A percentile compares a stretch with the other conserved stretches of the same genome.
phyloP scores from a whole-genome alignment of 2,797 vertebrate genomes.

The Falco concolor region DNA sequence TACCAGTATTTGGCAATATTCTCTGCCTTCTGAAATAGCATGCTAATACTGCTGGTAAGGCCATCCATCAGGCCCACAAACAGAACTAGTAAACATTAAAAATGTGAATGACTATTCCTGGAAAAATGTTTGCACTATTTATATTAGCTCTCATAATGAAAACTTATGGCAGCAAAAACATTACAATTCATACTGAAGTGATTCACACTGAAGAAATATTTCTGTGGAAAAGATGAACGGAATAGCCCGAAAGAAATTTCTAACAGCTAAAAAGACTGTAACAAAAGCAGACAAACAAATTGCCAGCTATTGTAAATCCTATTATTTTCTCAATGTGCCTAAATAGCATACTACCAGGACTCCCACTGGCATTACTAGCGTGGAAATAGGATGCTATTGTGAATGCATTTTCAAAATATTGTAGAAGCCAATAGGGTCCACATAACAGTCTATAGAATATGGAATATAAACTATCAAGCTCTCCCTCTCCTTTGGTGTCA shows the following conservation, averaged over 20 bases:
- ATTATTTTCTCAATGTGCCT: constrained; percentile 69
- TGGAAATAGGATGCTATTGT: constrained; percentile 67
- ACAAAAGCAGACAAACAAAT: constrained; percentile 67
- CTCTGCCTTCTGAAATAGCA: not conserved
- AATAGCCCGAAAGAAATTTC: constrained; percentile 54
- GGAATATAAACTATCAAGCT: not conserved
- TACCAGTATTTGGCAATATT: not conserved
- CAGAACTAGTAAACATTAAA: not conserved
- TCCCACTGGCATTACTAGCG: constrained; percentile 57
- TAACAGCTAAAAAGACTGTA: constrained; percentile 38
- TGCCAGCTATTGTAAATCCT: constrained; percentile 70
- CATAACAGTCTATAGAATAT: not conserved
- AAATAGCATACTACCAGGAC: constrained; percentile 56
- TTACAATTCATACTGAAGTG: not conserved
- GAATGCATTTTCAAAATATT: constrained; percentile 63
- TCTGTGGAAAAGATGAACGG: constrained; percentile 32
- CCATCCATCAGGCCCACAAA: not conserved
- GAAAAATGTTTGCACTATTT: constrained; percentile 10
- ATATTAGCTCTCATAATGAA: constrained; percentile 35
- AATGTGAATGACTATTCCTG: constrained; percentile 9
- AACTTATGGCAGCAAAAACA: not conserved
- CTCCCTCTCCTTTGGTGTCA: not conserved
- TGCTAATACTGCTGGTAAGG: not conserved
- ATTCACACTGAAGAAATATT: constrained; percentile 29
- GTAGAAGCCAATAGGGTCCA: constrained; percentile 38